These are phyloP conservation scores for Tenthredo mesomela DNA, from an alignment of 2,888 invertebrate genomes.

Conservation along the genomic window DNA sequence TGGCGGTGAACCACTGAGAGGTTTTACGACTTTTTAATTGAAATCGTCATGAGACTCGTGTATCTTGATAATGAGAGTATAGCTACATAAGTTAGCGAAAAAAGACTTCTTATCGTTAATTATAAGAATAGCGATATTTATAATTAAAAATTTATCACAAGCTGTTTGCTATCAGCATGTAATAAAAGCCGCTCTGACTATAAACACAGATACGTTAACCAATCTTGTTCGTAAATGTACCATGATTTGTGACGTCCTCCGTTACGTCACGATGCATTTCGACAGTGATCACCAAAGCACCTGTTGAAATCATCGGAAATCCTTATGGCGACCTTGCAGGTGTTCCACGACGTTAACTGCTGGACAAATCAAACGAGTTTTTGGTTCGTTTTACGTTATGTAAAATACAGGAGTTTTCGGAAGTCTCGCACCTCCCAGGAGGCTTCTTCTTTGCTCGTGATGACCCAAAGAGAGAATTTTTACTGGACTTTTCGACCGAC, in stretches of 20 bases:
- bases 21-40: constrained; percentile 25
- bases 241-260: neutral
- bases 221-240: neutral
- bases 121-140: constrained; percentile 5
- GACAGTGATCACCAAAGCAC: neutral
- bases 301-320: neutral
- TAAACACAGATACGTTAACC: neutral
- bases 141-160: constrained; percentile 11
- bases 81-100: constrained; percentile 7
- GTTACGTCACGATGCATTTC: constrained; percentile 6
- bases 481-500: neutral
- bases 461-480: neutral
- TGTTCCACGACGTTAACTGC: neutral
- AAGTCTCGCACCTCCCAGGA: neutral
- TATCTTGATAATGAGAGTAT: constrained; percentile 1
- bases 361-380: neutral
- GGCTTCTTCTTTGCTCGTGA: neutral
- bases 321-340: neutral
- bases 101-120: constrained; percentile 6
- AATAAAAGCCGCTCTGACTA: neutral
- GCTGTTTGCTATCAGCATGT: neutral
- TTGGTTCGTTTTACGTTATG: neutral
- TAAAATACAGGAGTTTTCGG: neutral
- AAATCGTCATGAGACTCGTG: neutral
- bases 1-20: neutral